Percentiles rank a stretch among this genome's conserved stretches.
Conservation (phyloP, 2,888 invertebrate species). For the Tuberolachnus salignus region DNA sequence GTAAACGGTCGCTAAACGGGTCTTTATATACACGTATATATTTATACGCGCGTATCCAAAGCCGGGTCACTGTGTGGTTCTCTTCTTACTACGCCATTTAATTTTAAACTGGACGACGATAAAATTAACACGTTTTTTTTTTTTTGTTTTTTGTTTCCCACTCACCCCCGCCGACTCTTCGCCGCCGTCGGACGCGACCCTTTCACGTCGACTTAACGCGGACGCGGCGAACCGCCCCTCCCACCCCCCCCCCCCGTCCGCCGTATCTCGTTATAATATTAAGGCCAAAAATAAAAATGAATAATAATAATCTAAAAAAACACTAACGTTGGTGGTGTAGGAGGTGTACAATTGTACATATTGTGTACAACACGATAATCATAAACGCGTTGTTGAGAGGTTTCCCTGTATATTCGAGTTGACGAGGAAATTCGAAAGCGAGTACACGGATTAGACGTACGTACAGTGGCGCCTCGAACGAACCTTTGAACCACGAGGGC, state of each 20-base stretch:
- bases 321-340: too few relatives aligned
- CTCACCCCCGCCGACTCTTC: background rate
- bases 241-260: background rate
- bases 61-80: background rate
- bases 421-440: too few relatives aligned
- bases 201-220: background rate
- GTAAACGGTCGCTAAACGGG: conserved; percentile 50
- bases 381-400: too few relatives aligned
- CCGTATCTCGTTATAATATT: background rate
- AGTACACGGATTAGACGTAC: too few relatives aligned
- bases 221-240: background rate
- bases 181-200: background rate
- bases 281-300: too few relatives aligned
- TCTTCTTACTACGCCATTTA: conserved; percentile 52
- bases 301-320: too few relatives aligned
- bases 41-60: background rate
- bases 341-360: too few relatives aligned
- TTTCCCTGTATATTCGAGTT: too few relatives aligned
- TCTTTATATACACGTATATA: conserved; percentile 18
- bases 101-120: conserved; percentile 40
- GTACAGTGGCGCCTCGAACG: too few relatives aligned
- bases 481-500: too few relatives aligned
- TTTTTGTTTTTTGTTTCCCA: background rate
- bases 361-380: too few relatives aligned
- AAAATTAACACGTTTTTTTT: conserved; percentile 51